Base-by-base conservation (phyloP, 2,888 invertebrate genomes). In the Phengaris arion region DNA sequence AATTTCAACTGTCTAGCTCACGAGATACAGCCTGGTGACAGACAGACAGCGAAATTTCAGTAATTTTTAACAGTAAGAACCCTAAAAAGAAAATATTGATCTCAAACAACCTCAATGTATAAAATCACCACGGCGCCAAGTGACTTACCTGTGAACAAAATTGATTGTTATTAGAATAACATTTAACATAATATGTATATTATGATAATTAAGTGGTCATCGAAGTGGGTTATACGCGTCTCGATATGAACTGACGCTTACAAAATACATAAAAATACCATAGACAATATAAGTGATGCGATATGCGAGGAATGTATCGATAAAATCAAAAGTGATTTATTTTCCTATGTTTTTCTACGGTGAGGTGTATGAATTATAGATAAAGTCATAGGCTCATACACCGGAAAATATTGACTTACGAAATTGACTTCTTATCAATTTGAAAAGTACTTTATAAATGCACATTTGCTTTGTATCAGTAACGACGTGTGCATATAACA, bases 131-230 rank as follows among this genome's bases (percentile, higher is more conserved):
- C 35, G 64, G 64, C 64, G 64, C 64, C 64, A 45, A 12, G 10
- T 35, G 59, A 1, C 12, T 64, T 64, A 64, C 64, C 64, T 64
- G 64, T 45, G 64, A 45, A 64, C 64, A 35, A 64, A 64, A 64
- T 64, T 64, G 35, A 64, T 64, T 64, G 35, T 6, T 35, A 64
- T 64, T 64, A 64, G 64, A 64, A 64, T 64, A 64, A 35, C 35
- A 64, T 4, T 64, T 12, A 59, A 59, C 59, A 59, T 22, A 59
- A 35, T 64, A 52, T 35, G 4, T 3, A 35, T 12, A 52, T 64
- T 64, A 64, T 64, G 35, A 64, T 64, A 64, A 64, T 64, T 35
- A 64, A 64, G 64, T 64, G 64, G 35, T 64, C 64, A 45, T 64
- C 64, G 7, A 6, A 55, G 22, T 22, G 22, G 22, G 35, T 35